Conservation (phyloP, 2,797 vertebrate species). For the Uromys caudimaculatus region DNA sequence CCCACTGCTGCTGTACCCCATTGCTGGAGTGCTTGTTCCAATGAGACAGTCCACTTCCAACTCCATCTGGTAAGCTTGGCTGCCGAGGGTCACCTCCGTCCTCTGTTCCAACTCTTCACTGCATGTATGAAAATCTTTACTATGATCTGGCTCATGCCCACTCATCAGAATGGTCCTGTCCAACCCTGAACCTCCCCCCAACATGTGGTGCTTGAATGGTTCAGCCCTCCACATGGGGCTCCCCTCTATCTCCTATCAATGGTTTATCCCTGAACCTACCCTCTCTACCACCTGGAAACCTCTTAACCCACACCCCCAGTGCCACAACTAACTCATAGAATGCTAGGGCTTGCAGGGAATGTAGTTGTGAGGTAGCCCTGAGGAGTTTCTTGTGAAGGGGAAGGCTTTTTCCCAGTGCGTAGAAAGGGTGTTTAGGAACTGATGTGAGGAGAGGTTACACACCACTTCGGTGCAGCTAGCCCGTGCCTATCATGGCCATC, state of each 20-base stretch:
- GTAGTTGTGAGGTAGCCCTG: background rate
- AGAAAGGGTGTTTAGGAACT: background rate
- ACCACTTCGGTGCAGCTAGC: background rate
- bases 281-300: constrained; percentile 56
- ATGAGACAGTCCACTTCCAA: constrained; percentile 75
- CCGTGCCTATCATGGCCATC: background rate
- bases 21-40: constrained; percentile 73
- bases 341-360: constrained; percentile 7
- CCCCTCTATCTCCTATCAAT: constrained; percentile 65
- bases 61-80: constrained; percentile 79
- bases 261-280: constrained; percentile 60
- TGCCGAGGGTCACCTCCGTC: background rate
- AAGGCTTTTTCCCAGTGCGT: constrained; percentile 1
- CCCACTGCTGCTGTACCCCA: constrained; percentile 68
- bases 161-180: constrained; percentile 65
- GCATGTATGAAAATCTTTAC: constrained; percentile 2
- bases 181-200: constrained; percentile 13
- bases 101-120: background rate
- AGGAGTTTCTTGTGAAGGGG: background rate
- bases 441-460: background rate
- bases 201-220: constrained; percentile 63
- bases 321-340: constrained; percentile 37
- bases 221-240: constrained; percentile 47
- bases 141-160: constrained; percentile 42
- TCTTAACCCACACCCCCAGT: background rate